phyloP scores from a whole-genome alignment of 2,113 vertebrate genomes.

The Melanotaenia duboulayi region DNA sequence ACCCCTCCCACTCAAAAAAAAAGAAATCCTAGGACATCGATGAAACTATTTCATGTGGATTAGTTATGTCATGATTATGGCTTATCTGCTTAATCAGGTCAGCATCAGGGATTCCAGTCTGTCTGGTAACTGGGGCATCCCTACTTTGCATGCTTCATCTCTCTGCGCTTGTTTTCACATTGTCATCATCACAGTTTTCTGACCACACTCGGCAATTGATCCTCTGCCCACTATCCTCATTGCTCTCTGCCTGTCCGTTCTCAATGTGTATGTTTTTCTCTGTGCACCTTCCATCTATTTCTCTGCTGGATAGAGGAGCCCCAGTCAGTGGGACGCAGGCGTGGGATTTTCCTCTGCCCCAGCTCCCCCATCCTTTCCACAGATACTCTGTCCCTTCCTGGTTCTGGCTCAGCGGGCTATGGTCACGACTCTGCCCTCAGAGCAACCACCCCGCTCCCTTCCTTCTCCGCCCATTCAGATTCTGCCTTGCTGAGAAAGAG shows the following conservation, averaged over 20 bases:
- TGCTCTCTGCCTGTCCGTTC: conserved; percentile 83
- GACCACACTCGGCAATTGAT: conserved; percentile 4
- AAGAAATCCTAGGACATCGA: background rate
- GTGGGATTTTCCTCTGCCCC: conserved; percentile 90
- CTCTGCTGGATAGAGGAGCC: conserved; percentile 73
- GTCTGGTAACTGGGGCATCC: background rate
- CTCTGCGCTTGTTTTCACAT: conserved; percentile 1
- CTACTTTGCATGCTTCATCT: conserved; percentile 6
- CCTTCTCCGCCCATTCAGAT: conserved; percentile 87
- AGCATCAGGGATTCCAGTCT: background rate
- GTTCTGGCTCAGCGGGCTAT: conserved; percentile 81
- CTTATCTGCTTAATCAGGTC: background rate
- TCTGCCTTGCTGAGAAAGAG: conserved; percentile 95
- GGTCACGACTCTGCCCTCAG: conserved; percentile 77
- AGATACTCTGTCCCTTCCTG: conserved; percentile 86
- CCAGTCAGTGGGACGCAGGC: conserved; percentile 81
- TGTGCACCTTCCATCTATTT: conserved; percentile 62
- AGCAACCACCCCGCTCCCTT: conserved; percentile 87
- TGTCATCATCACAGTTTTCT: conserved; percentile 5
- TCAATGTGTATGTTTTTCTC: conserved; percentile 75
- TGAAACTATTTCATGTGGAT: background rate
- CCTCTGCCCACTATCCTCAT: conserved; percentile 74
- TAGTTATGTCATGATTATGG: background rate
- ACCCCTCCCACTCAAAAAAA: background rate
- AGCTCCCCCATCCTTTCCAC: conserved; percentile 91